These are phyloP conservation scores for Drosophila sturtevanti DNA, from an alignment of 1,140 invertebrate genomes.

Conservation along the genomic window DNA sequence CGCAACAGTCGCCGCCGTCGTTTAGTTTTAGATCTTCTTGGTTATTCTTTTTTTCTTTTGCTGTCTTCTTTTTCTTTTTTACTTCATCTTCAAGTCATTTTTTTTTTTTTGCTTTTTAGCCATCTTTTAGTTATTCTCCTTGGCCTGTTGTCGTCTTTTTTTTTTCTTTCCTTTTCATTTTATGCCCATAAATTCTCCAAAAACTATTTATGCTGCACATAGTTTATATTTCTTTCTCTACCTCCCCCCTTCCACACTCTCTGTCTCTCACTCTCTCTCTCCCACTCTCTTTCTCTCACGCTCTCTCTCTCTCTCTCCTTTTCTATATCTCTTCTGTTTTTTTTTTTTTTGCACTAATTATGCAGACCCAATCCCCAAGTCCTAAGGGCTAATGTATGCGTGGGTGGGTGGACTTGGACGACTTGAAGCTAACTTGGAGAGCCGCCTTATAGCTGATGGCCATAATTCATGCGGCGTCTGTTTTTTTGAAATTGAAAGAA, in stretches of 20 bases:
- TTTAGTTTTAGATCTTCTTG: constrained; percentile 58
- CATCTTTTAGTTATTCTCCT: constrained; percentile 24
- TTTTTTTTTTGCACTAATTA: constrained; percentile 66
- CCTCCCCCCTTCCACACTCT: constrained; percentile 17
- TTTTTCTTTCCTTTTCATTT: constrained; percentile 29
- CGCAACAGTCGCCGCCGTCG: constrained; percentile 68
- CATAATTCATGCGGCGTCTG: constrained; percentile 74
- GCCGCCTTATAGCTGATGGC: constrained; percentile 51
- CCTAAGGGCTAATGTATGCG: constrained; percentile 52
- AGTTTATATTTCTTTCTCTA: constrained; percentile 37
- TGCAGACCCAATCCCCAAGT: constrained; percentile 56
- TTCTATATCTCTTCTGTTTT: constrained; percentile 21
- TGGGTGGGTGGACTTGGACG: constrained; percentile 44
- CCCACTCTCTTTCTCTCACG: background rate
- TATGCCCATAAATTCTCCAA: constrained; percentile 50
- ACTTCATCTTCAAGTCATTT: background rate
- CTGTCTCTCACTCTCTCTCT: background rate
- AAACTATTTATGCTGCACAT: constrained; percentile 70
- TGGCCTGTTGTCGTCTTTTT: constrained; percentile 3
- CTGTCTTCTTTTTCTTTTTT: constrained; percentile 10
- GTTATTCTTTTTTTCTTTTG: constrained; percentile 8
- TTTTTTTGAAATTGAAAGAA: constrained; percentile 77
- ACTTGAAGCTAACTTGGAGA: constrained; percentile 16
- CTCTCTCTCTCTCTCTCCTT: background rate
- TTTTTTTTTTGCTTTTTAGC: background rate